phyloP scores from a whole-genome alignment of 1,140 invertebrate genomes.

The Homalodisca vitripennis region DNA sequence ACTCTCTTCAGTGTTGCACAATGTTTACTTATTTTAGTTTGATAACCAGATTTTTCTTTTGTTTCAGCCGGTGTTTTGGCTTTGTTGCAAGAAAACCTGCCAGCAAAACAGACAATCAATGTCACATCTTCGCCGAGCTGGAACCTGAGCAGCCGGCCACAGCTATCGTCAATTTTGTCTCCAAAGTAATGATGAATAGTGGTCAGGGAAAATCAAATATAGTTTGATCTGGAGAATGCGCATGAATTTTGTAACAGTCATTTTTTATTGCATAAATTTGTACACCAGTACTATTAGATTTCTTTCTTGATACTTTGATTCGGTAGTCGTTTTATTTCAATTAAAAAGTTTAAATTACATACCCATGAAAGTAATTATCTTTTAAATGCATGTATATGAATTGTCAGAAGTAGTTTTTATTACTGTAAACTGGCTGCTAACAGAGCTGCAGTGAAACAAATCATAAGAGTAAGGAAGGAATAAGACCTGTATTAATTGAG shows the following conservation, averaged over 20 bases:
- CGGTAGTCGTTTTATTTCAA: background rate
- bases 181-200: conserved; percentile 74
- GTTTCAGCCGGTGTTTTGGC: conserved; percentile 81
- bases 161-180: conserved; percentile 95
- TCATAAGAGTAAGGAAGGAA: too few species aligned
- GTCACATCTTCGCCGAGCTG: conserved; percentile 94
- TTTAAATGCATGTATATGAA: too few species aligned
- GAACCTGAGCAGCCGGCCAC: conserved; percentile 93
- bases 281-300: background rate
- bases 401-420: too few species aligned
- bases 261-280: too few species aligned
- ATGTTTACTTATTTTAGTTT: too few species aligned
- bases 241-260: background rate
- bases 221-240: conserved; percentile 13
- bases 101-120: conserved; percentile 85
- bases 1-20: too few species aligned
- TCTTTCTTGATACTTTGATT: background rate
- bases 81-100: conserved; percentile 88
- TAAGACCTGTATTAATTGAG: too few species aligned
- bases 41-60: conserved; percentile 28
- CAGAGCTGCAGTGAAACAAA: too few species aligned
- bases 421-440: too few species aligned
- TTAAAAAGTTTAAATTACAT: background rate
- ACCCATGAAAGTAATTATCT: background rate
- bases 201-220: conserved; percentile 35